phyloP scores from a whole-genome alignment of 2,888 invertebrate species.

The Drosophila diplacantha region DNA sequence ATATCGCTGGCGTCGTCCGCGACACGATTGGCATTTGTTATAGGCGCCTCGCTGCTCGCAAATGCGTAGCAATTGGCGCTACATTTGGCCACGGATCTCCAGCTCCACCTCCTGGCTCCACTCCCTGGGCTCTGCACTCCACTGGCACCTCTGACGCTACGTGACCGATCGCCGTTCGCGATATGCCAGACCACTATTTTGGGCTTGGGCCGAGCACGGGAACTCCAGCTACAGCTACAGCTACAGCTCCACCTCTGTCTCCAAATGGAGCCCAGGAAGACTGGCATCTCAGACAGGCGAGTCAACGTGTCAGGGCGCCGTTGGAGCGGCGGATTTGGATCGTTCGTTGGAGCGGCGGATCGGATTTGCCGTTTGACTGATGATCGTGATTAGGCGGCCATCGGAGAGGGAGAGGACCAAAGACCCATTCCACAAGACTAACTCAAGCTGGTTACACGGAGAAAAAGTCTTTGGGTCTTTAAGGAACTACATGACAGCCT shows the following conservation, averaged over 20 bases:
- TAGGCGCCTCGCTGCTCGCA: conserved; percentile 72
- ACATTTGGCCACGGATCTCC: conserved; percentile 73
- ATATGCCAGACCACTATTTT: conserved; percentile 46
- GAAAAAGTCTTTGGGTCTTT: conserved; percentile 5
- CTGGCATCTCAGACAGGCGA: conserved; percentile 49
- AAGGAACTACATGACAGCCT: background rate
- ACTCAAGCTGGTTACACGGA: conserved; percentile 10
- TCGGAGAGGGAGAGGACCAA: background rate
- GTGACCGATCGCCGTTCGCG: conserved; percentile 66
- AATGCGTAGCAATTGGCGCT: conserved; percentile 71
- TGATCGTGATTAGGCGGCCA: conserved; percentile 73
- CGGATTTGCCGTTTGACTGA: conserved; percentile 74
- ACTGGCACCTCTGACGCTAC: conserved; percentile 45
- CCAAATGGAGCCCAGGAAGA: conserved; percentile 25
- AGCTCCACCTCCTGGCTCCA: conserved; percentile 3
- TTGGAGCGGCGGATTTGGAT: conserved; percentile 45
- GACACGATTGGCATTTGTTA: conserved; percentile 74
- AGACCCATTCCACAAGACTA: conserved; percentile 17
- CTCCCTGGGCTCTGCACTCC: conserved; percentile 1
- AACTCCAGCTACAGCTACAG: background rate
- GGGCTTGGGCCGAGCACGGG: conserved; percentile 22
- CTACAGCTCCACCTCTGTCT: conserved; percentile 5
- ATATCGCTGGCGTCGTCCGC: conserved; percentile 74
- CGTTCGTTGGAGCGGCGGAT: conserved; percentile 49
- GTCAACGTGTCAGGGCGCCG: conserved; percentile 69